A percentile compares a stretch with the other conserved stretches of the same genome.
These are phyloP conservation scores for Gymnoscopelus microlampas DNA, from an alignment of 2,797 vertebrate genomes.

Conservation along the genomic window DNA sequence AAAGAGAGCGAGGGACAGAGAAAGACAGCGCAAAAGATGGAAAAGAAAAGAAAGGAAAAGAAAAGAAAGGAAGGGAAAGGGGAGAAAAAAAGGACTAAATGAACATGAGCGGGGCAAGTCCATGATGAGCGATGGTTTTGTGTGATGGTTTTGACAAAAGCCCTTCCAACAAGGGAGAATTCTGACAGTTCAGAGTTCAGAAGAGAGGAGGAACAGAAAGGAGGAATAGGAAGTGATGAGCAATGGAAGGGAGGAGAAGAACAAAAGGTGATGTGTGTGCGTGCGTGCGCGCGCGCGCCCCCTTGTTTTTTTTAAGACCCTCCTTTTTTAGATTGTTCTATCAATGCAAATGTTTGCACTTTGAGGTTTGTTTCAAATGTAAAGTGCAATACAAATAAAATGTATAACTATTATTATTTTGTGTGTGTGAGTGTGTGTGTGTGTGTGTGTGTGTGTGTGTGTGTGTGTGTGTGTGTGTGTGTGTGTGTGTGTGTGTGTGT, in stretches of 20 bases:
- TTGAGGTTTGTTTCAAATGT: too few relatives aligned
- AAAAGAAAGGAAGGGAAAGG: background rate
- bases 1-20: conserved; percentile 43
- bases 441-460: conserved; percentile 9
- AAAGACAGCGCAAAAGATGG: conserved; percentile 42
- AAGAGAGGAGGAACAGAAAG: conserved; percentile 26
- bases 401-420: too few relatives aligned
- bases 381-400: too few relatives aligned
- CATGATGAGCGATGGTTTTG: background rate
- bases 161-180: too few relatives aligned
- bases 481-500: conserved; percentile 1
- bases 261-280: conserved; percentile 65
- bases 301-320: too few relatives aligned
- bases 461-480: conserved; percentile 23
- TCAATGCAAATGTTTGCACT: too few relatives aligned
- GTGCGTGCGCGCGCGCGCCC: background rate
- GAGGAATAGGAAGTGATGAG: conserved; percentile 24
- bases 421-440: background rate
- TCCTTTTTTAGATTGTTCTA: too few relatives aligned
- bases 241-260: conserved; percentile 44
- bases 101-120: too few relatives aligned
- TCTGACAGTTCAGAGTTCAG: too few relatives aligned
- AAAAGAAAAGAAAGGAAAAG: background rate
- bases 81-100: too few relatives aligned
- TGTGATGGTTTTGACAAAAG: conserved; percentile 7